phyloP scores from a whole-genome alignment of 2,797 vertebrate genomes.

The Enteromius afrohamiltoni region DNA sequence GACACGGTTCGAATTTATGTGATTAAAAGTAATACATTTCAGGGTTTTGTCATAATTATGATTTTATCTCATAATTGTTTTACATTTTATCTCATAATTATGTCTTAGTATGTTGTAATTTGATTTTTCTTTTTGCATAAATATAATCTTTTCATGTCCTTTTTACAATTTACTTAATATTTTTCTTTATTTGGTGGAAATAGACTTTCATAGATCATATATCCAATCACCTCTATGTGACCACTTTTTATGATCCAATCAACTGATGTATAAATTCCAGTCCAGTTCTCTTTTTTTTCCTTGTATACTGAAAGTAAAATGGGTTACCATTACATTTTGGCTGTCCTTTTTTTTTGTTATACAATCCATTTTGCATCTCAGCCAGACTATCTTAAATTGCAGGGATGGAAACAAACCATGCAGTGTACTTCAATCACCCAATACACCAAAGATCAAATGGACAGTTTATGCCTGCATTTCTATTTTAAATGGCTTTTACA shows the following conservation, averaged over 20 bases:
- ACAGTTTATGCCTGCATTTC: slow-evolving; percentile 1
- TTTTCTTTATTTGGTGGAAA: neutral
- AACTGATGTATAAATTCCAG: neutral
- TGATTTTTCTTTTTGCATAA: neutral
- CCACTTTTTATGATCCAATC: neutral
- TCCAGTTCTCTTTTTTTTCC: neutral
- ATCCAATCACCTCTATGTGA: neutral
- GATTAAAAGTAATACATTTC: neutral
- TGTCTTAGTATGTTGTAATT: neutral
- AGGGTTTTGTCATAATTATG: neutral
- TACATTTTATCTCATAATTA: neutral
- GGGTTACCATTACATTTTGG: neutral
- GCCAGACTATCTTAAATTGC: neutral
- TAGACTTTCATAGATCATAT: neutral
- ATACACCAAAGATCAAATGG: slow-evolving; percentile 13
- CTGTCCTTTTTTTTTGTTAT: neutral
- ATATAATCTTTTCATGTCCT: neutral
- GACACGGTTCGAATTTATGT: neutral
- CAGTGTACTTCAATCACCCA: neutral
- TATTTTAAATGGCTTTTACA: neutral
- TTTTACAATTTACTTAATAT: neutral
- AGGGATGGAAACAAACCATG: neutral
- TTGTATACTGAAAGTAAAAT: neutral
- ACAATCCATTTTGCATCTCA: neutral
- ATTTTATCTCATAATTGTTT: neutral